phyloP scores from a whole-genome alignment of 1,140 invertebrate species.

The Atta cephalotes region DNA sequence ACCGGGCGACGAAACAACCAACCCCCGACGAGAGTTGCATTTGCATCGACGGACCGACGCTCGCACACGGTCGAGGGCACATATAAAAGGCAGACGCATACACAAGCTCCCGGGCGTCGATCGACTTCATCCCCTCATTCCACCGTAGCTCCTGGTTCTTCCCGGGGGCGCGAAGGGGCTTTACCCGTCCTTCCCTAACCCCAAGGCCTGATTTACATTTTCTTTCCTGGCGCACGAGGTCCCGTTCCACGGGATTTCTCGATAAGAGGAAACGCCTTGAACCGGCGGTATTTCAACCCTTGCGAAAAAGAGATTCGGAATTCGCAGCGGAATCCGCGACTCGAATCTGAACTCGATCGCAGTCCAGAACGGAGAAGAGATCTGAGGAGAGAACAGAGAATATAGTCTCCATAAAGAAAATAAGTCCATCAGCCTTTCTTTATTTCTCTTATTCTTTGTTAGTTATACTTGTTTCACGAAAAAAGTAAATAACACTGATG shows the following conservation, averaged over 20 bases:
- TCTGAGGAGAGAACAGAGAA: background rate
- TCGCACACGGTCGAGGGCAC: slow-evolving; percentile 56
- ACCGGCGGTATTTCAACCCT: slow-evolving; percentile 77
- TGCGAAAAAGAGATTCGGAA: slow-evolving; percentile 69
- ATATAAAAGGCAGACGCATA: slow-evolving; percentile 61
- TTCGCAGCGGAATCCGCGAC: slow-evolving; percentile 31
- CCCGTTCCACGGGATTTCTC: slow-evolving; percentile 70
- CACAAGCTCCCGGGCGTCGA: slow-evolving; percentile 67
- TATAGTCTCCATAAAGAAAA: slow-evolving; percentile 23
- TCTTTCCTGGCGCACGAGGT: slow-evolving; percentile 77
- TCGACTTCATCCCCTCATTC: slow-evolving; percentile 75
- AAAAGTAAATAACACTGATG: slow-evolving; percentile 11
- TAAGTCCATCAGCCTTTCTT: slow-evolving; percentile 20
- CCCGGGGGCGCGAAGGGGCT: slow-evolving; percentile 69
- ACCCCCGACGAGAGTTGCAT: slow-evolving; percentile 83
- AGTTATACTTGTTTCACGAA: slow-evolving; percentile 11
- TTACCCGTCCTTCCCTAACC: slow-evolving; percentile 70
- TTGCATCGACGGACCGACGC: slow-evolving; percentile 80
- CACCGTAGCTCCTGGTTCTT: slow-evolving; percentile 50
- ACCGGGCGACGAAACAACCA: slow-evolving; percentile 83
- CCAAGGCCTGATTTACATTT: slow-evolving; percentile 81
- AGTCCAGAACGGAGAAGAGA: background rate
- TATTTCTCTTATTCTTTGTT: background rate
- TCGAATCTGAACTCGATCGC: slow-evolving; percentile 24
- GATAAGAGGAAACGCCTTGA: slow-evolving; percentile 81